Percentiles rank a stretch among this genome's conserved stretches.
phyloP scores from a whole-genome alignment of 2,888 invertebrate species.

The Trypoxylon attenuatum region DNA sequence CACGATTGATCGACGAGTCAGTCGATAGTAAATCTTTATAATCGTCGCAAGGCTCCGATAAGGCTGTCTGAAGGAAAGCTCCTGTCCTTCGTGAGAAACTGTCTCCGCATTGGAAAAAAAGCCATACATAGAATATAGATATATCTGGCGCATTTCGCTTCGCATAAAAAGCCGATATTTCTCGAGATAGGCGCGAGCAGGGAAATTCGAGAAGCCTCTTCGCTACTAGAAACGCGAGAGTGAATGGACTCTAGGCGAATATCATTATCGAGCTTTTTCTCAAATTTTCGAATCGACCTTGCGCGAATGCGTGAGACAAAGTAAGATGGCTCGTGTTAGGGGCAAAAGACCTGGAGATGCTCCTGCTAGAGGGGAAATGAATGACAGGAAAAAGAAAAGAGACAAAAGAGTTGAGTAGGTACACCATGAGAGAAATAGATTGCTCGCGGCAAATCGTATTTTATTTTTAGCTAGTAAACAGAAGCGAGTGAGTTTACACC shows the following conservation, averaged over 20 bases:
- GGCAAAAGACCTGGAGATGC: background rate
- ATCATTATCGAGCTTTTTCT: background rate
- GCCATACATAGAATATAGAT: background rate
- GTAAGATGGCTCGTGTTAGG: too few species aligned
- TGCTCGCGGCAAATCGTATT: constrained; percentile 44
- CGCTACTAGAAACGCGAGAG: background rate
- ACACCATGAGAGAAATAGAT: constrained; percentile 40
- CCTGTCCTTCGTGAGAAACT: background rate
- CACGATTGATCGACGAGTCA: background rate
- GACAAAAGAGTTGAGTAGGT: constrained; percentile 11
- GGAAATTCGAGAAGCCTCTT: background rate
- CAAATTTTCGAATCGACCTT: background rate
- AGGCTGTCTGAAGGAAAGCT: background rate
- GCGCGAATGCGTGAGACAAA: background rate
- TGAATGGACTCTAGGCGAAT: background rate
- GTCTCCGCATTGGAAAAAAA: background rate
- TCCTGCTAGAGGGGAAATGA: constrained; percentile 1
- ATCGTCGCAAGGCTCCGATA: background rate
- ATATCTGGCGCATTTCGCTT: background rate
- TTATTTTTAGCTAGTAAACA: constrained; percentile 52
- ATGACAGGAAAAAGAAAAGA: constrained; percentile 9
- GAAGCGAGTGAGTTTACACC: constrained; percentile 42
- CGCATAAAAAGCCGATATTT: background rate
- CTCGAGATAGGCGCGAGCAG: background rate
- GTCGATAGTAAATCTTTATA: constrained; percentile 6